Percentiles rank a stretch among this genome's conserved stretches.
phyloP scores from a whole-genome alignment of 1,140 invertebrate genomes.

The Lerema accius region DNA sequence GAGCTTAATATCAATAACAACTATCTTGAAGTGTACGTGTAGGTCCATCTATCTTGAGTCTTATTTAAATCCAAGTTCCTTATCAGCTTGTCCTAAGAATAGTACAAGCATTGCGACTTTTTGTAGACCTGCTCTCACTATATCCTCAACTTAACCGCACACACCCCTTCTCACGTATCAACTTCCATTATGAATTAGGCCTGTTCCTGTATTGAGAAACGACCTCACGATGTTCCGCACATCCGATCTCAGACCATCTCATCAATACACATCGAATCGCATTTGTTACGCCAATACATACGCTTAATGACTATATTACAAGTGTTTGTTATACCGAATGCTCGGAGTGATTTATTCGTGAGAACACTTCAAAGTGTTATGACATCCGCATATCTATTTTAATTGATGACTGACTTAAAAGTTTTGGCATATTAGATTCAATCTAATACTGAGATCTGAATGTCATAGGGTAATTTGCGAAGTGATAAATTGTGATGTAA shows the following conservation, averaged over 20 bases:
- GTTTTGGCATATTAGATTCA: constrained; percentile 22
- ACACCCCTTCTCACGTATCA: background rate
- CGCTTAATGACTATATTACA: constrained; percentile 49
- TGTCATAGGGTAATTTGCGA: constrained; percentile 18
- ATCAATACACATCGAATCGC: constrained; percentile 53
- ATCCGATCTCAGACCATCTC: constrained; percentile 39
- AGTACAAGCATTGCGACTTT: too few species aligned
- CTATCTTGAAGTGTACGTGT: too few species aligned
- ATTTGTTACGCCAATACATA: constrained; percentile 47
- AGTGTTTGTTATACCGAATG: constrained; percentile 37
- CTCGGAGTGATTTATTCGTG: constrained; percentile 49
- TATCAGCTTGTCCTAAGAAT: too few species aligned
- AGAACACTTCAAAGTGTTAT: constrained; percentile 40
- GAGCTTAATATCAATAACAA: too few species aligned
- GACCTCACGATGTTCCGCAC: constrained; percentile 42
- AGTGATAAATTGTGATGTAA: constrained; percentile 10
- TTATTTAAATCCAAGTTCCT: too few species aligned
- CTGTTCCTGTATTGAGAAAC: constrained; percentile 40
- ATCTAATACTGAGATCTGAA: constrained; percentile 16
- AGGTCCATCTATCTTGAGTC: too few species aligned
- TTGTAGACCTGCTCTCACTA: background rate
- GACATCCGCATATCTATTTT: constrained; percentile 33
- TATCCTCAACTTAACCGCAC: background rate
- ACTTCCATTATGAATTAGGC: background rate
- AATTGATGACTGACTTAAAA: constrained; percentile 30